Base-by-base conservation (phyloP, 2,113 vertebrate genomes). In the Oncorhynchus keta region DNA sequence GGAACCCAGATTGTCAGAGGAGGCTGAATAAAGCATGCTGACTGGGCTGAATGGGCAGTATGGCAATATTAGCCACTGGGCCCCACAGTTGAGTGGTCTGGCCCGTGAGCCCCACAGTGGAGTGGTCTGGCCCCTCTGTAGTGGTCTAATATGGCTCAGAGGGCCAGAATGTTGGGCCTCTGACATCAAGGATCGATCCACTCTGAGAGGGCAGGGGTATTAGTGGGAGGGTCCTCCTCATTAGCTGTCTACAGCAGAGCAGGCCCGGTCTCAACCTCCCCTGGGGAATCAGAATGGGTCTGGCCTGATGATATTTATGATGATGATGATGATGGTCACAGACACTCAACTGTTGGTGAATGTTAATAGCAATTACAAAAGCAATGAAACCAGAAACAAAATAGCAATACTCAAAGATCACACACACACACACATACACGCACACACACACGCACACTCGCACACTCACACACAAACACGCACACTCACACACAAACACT, bases 171-270 rank as follows among this genome's bases (percentile, higher is more conserved):
- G 85, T 76, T 85, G 82, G 79, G 82, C 85, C 86, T 90, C 89
- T 92, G 89, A 92, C 89, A 90, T 85, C 70, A 85, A 83, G 80
- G 83, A 91, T 93, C 90, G 85, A 92, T 94, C 77, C 74, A 74
- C 79, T 81, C 79, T 49, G 57, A 59, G 69, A 51, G 72, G 73
- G 51, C n/a, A 30, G 45, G 69, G 72, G 74, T 68, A 28, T 77
- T 20, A 74, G 83, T 69, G 79, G 81, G 74, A 30, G 49, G 86
- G 89, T 71, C 74, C 76, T 75, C 79, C 86, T 94, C 88, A 93
- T 92, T 92, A 93, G 83, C 82, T 85, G 83, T 83, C 82, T 82
- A 26, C 64, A 77, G 76, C 80, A 83, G 81, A 85, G 81, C 68
- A 57, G 84, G 89, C 87, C 87, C 77, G 81, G 89, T 90, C 86